Percentiles rank a stretch among this genome's conserved stretches.
Conservation (phyloP, 2,113 vertebrate species). For the Colinus virginianus region DNA sequence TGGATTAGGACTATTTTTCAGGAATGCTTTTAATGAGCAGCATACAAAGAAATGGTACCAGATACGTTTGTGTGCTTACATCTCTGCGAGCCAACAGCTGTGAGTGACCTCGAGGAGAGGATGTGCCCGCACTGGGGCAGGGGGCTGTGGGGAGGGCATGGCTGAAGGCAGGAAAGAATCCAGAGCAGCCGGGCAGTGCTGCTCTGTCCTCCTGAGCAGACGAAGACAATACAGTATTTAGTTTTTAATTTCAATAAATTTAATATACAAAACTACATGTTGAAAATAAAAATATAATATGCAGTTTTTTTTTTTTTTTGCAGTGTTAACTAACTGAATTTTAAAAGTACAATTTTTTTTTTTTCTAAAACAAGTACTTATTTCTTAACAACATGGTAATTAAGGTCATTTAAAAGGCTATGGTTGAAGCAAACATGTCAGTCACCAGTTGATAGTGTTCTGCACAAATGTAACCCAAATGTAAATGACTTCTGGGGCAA, state of each 20-base stretch:
- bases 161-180: background rate
- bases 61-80: background rate
- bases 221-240: slow-evolving; percentile 70
- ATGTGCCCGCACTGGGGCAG: background rate
- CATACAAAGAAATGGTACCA: background rate
- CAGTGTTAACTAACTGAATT: slow-evolving; percentile 80
- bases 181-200: slow-evolving; percentile 19
- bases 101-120: background rate
- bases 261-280: slow-evolving; percentile 81
- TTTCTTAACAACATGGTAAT: slow-evolving; percentile 77
- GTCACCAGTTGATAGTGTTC: slow-evolving; percentile 72
- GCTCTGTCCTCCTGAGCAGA: slow-evolving; percentile 67
- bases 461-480: slow-evolving; percentile 68
- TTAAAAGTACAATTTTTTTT: slow-evolving; percentile 77
- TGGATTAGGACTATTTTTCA: background rate
- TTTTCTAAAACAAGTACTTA: slow-evolving; percentile 75
- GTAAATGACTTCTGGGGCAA: slow-evolving; percentile 53
- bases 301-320: slow-evolving; percentile 66
- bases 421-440: slow-evolving; percentile 76
- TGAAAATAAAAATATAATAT: slow-evolving; percentile 80
- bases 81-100: background rate
- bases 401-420: slow-evolving; percentile 77
- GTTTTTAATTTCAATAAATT: slow-evolving; percentile 75
- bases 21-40: slow-evolving; percentile 14
- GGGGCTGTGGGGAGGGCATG: background rate